Base-by-base conservation (phyloP, 1,140 invertebrate species). In the Bombus sylvicola region DNA sequence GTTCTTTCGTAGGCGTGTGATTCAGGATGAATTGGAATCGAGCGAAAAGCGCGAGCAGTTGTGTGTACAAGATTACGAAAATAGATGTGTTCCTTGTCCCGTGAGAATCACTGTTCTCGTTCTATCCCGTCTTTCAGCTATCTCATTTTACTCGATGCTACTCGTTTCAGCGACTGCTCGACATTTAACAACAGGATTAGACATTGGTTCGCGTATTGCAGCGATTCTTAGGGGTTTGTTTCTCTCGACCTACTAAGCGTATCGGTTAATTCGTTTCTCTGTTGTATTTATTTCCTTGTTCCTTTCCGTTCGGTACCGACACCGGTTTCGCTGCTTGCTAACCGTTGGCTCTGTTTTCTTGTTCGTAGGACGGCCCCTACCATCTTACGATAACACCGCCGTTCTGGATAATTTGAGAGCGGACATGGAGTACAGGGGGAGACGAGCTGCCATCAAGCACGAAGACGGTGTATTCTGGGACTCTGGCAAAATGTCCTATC, bases 391-490 rank as follows among this genome's bases (percentile, higher is more conserved):
- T 12, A 81, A 59, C 59, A n/a, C 73, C 18, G 75, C 83, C 34
- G 81, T 94, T 34, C 66, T 93, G 83, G 91, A 93, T 28, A 79
- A 93, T 10, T 31, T 93, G 66, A 73, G 91, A 15, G 57, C 88
- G 4, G 91, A 91, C 37, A 79, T 87, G 68, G 91, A 92, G 4
- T 85, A 90, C 53, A 69, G 86, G 3, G 59, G 12, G 4, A 37
- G 62, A 37, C 31, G 76, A 34, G 57, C 81, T 25, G 89, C 89
- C 0, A 73, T 82, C 8, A 87, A 90, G 13, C 80, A 88, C 13
- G 92, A 94, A 79, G 90, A 94, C 28, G 92, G 80, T 10, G 83
- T 91, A 0, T 91, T 92, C 28, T 94, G 91, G 92, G 82, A 92
- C 39, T 37, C 82, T 1, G 57, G 73, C 66, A 75, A 91, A 84